Conservation (phyloP, 92 coral and sea anemone species). For the Epizoanthus illoricatus region DNA sequence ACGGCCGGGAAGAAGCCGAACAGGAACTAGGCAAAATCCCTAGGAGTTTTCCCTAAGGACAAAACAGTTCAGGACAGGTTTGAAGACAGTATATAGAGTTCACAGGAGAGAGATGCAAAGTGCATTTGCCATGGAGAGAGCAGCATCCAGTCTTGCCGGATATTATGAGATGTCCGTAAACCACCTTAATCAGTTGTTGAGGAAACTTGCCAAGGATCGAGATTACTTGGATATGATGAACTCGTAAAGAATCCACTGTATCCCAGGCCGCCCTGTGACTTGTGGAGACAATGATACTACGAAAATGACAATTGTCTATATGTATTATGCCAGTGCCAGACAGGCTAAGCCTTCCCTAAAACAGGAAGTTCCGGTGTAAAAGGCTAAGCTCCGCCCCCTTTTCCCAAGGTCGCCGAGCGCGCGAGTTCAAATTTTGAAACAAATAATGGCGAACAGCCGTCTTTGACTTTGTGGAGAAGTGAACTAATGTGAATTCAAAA, state of each 20-base stretch:
- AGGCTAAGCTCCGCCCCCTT: no score
- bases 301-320: conserved; percentile 42
- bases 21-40: no score
- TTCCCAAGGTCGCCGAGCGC: no score
- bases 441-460: no score
- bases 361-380: no score
- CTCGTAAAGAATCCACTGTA: conserved; percentile 49
- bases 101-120: conserved; percentile 26
- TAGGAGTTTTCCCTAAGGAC: conserved; percentile 34
- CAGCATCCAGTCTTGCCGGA: conserved; percentile 36
- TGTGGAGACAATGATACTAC: conserved; percentile 48
- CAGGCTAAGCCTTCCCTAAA: conserved; percentile 29
- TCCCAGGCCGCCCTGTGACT: conserved; percentile 55
- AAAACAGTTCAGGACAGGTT: conserved; percentile 34
- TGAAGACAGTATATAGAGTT: neutral
- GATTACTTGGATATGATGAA: conserved; percentile 20
- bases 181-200: neutral
- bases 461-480: no score
- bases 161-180: conserved; percentile 10
- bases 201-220: neutral
- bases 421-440: no score
- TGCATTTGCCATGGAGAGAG: conserved; percentile 34
- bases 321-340: conserved; percentile 52
- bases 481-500: no score
- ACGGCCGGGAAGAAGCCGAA: no score